Evolutionary conservation across 2,113 vertebrate species (phyloP).

Genomic region (Phalacrocorax carbo): DNA sequence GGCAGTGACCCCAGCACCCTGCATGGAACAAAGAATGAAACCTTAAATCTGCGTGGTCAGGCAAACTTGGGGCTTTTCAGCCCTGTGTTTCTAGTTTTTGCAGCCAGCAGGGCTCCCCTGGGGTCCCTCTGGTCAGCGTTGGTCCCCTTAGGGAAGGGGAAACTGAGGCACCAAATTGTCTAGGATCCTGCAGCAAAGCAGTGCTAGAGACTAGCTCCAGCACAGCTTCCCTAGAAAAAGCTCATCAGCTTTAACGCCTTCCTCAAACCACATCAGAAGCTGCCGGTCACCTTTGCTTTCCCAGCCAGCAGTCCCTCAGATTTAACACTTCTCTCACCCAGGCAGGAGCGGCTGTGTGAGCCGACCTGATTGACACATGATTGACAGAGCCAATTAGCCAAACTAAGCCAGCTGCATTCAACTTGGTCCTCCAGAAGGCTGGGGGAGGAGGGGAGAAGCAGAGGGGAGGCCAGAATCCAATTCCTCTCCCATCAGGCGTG

Average conservation of each 20-base stretch:
- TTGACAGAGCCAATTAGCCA: conserved; percentile 64
- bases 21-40: not conserved
- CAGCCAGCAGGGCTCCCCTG: not conserved
- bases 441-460: conserved; percentile 23
- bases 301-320: not conserved
- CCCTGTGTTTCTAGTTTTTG: not conserved
- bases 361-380: conserved; percentile 45
- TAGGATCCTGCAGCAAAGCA: not conserved
- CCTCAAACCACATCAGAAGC: not conserved
- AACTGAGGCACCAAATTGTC: not conserved
- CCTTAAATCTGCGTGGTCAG: not conserved
- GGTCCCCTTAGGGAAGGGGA: not conserved
- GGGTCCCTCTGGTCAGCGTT: not conserved
- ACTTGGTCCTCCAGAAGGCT: conserved; percentile 8
- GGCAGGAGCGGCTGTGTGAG: not conserved
- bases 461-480: conserved; percentile 54
- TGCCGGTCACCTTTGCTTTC: not conserved
- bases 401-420: conserved; percentile 56
- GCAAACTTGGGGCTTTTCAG: not conserved
- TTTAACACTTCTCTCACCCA: not conserved
- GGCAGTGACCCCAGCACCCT: not conserved
- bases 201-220: not conserved
- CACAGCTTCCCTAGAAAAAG: not conserved
- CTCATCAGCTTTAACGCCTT: not conserved
- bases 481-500: conserved; percentile 24